Conservation (phyloP, 2,113 vertebrate species). For the Phalacrocorax brasilianus region DNA sequence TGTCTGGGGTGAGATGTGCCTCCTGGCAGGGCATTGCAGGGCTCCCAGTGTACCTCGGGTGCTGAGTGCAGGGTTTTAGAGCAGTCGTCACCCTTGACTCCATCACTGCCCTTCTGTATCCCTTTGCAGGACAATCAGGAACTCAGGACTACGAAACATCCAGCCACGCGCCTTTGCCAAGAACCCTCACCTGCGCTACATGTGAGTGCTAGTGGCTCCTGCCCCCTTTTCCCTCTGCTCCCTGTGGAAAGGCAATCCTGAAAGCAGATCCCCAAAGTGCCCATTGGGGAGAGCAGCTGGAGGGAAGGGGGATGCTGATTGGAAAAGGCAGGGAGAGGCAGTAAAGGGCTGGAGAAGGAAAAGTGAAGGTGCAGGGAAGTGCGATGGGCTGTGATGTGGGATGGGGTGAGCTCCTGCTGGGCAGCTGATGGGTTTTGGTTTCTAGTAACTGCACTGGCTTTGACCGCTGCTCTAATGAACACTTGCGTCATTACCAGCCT, state of each 20-base stretch:
- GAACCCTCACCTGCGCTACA: constrained; percentile 93
- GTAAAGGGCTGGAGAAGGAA: not conserved
- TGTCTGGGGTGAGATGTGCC: not conserved
- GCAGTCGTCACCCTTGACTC: not conserved
- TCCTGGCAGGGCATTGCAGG: accelerated
- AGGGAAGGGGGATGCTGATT: not conserved
- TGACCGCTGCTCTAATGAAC: accelerated
- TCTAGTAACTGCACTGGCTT: not conserved
- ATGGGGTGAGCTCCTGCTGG: not conserved
- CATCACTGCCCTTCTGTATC: not conserved
- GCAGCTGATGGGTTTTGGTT: not conserved
- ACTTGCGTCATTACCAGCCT: not conserved
- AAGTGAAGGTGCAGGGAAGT: accelerated
- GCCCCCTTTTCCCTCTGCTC: not conserved
- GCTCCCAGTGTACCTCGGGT: accelerated
- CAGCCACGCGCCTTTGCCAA: constrained; percentile 92
- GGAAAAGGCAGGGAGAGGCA: not conserved
- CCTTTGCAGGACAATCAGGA: constrained; percentile 90
- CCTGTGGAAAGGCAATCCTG: not conserved
- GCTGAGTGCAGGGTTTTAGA: not conserved
- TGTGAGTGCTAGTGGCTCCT: constrained; percentile 78
- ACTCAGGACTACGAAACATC: constrained; percentile 92
- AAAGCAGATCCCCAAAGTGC: accelerated
- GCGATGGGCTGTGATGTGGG: not conserved
- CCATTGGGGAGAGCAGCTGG: accelerated